A percentile compares a stretch with the other conserved stretches of the same genome.
Conservation (phyloP, 2,113 vertebrate genomes). For the Candoia aspera region DNA sequence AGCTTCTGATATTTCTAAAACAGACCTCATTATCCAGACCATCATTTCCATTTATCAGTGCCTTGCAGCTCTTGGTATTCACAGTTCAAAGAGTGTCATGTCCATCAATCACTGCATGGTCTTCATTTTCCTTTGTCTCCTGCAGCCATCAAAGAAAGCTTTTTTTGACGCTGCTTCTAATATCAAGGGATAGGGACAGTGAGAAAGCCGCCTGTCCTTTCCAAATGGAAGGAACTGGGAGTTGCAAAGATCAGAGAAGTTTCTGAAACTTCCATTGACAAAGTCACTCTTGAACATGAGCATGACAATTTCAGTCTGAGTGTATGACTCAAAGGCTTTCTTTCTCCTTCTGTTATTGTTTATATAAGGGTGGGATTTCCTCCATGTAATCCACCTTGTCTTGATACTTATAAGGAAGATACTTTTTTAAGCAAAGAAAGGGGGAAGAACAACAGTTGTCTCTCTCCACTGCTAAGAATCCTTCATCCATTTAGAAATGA, state of each 20-base stretch:
- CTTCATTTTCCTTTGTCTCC: slow-evolving; percentile 51
- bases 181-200: neutral
- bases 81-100: slow-evolving; percentile 49
- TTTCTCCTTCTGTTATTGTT: neutral
- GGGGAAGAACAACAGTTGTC: neutral
- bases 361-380: neutral
- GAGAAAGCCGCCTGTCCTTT: slow-evolving; percentile 1
- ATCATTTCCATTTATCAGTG: slow-evolving; percentile 67
- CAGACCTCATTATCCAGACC: slow-evolving; percentile 64
- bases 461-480: neutral
- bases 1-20: slow-evolving; percentile 55
- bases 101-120: slow-evolving; percentile 64
- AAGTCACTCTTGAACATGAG: neutral
- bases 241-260: neutral
- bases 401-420: neutral
- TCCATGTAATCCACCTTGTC: neutral
- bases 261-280: neutral
- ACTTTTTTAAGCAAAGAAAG: neutral
- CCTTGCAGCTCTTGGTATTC: slow-evolving; percentile 55
- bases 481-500: neutral
- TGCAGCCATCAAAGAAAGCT: slow-evolving; percentile 45
- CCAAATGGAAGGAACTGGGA: neutral
- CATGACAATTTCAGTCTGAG: neutral
- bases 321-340: neutral
- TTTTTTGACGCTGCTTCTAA: neutral